phyloP scores from a whole-genome alignment of 1,140 invertebrate species.

The Antheraea pernyi region DNA sequence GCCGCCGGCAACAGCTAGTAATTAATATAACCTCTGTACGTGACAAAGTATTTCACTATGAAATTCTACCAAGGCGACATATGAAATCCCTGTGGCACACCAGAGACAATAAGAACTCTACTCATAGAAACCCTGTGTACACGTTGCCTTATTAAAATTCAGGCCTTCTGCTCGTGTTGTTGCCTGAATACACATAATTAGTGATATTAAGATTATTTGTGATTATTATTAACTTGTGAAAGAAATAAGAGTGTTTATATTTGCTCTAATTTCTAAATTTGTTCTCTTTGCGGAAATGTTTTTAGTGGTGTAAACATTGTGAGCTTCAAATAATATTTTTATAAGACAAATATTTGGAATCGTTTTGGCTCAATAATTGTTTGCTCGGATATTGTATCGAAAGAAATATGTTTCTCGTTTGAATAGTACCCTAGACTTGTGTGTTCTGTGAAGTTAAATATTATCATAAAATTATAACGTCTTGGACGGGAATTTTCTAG shows the following conservation, averaged over 20 bases:
- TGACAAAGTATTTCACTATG: background rate
- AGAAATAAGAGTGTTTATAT: background rate
- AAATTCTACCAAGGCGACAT: background rate
- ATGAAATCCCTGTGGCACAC: constrained; percentile 12
- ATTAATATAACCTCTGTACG: background rate
- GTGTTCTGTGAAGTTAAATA: too few relatives aligned
- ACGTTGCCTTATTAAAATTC: constrained; percentile 14
- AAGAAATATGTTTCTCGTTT: too few relatives aligned
- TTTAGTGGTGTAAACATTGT: background rate
- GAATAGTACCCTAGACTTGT: too few relatives aligned
- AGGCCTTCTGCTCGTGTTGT: background rate
- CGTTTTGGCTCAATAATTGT: too few relatives aligned
- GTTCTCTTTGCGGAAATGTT: background rate
- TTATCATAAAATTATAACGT: too few relatives aligned
- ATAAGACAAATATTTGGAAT: background rate
- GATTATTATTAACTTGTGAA: background rate
- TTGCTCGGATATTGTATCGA: too few relatives aligned
- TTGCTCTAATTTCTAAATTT: background rate
- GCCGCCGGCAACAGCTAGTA: too few relatives aligned
- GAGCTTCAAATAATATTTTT: background rate
- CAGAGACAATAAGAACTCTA: constrained; percentile 14
- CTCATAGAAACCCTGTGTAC: constrained; percentile 9
- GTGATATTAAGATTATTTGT: constrained; percentile 9
- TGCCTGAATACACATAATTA: constrained; percentile 3
- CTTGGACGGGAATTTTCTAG: too few relatives aligned